These are phyloP conservation scores for Diabrotica balteata DNA, from an alignment of 2,888 invertebrate genomes.

Conservation along the genomic window DNA sequence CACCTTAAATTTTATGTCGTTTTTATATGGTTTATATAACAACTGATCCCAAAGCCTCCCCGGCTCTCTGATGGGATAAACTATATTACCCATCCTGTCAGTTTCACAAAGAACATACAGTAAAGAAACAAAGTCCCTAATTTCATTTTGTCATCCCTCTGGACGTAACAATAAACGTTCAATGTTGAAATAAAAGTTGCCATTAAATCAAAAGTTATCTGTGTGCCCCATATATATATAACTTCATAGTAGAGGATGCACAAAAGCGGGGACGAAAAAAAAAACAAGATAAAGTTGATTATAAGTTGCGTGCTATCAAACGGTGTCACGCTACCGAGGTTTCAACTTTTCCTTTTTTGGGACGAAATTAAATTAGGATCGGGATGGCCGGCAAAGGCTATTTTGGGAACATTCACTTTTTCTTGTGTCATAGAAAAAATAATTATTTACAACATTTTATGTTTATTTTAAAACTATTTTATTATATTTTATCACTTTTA, in stretches of 20 bases:
- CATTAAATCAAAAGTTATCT: conserved; percentile 34
- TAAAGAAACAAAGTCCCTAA: conserved; percentile 21
- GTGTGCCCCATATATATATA: conserved; percentile 21
- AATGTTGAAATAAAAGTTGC: conserved; percentile 30
- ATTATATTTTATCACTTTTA: too few species aligned
- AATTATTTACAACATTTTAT: too few species aligned
- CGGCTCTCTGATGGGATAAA: conserved; percentile 1
- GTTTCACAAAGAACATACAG: conserved; percentile 13
- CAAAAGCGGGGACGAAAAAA: conserved; percentile 20
- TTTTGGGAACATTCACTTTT: too few species aligned
- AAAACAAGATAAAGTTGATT: conserved; percentile 27
- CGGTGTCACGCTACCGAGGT: conserved; percentile 21
- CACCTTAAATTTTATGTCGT: too few species aligned
- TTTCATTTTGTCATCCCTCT: conserved; percentile 18
- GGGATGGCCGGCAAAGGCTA: too few species aligned
- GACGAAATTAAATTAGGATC: conserved; percentile 21
- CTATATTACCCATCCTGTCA: conserved; percentile 8
- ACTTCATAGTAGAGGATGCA: conserved; percentile 23
- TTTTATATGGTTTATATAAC: conserved; percentile 8
- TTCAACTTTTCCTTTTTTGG: conserved; percentile 13
- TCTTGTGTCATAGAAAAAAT: too few species aligned
- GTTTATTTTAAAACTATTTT: too few species aligned
- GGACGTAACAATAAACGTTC: conserved; percentile 20
- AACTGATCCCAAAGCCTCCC: conserved; percentile 4
- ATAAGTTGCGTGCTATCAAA: conserved; percentile 24